Evolutionary conservation across 2,113 vertebrate species (phyloP).

Genomic region (Etia nguti): DNA sequence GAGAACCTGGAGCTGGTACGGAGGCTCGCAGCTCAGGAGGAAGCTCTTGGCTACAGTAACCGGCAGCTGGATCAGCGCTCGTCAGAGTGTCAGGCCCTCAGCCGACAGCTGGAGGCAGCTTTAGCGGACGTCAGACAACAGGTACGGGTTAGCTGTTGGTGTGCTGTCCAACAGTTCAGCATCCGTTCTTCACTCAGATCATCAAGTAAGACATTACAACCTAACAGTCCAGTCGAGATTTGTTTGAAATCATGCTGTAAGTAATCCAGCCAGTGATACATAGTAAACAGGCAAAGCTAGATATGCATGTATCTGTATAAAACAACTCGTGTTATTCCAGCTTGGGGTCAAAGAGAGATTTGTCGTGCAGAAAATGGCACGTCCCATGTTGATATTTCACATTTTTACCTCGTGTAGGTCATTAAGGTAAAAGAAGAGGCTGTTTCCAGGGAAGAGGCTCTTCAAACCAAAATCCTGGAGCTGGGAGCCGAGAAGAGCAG

Average conservation of each 20-base stretch:
- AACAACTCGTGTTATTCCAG: neutral
- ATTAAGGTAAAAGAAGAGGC: slow-evolving; percentile 74
- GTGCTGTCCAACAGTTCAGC: neutral
- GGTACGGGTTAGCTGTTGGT: slow-evolving; percentile 55
- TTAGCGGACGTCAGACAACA: slow-evolving; percentile 78
- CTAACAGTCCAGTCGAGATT: neutral
- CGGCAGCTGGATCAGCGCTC: slow-evolving; percentile 76
- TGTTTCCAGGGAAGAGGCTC: slow-evolving; percentile 63
- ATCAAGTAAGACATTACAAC: neutral
- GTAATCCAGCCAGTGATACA: neutral
- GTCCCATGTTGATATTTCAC: neutral
- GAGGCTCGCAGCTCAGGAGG: slow-evolving; percentile 76
- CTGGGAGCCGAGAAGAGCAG: slow-evolving; percentile 79
- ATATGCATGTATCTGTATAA: neutral
- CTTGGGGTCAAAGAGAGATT: neutral
- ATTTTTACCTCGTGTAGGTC: slow-evolving; percentile 61
- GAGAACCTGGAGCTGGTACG: slow-evolving; percentile 80
- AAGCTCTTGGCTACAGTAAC: slow-evolving; percentile 69
- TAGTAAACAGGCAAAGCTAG: neutral
- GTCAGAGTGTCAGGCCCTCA: slow-evolving; percentile 70
- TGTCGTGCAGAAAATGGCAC: rapidly evolving
- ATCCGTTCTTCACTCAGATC: neutral
- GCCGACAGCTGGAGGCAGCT: slow-evolving; percentile 77
- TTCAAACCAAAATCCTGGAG: slow-evolving; percentile 75
- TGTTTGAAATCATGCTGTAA: neutral